A percentile compares a stretch with the other conserved stretches of the same genome.
Conservation (phyloP, 2,888 invertebrate genomes). For the Scelioninae gen. 1 region DNA sequence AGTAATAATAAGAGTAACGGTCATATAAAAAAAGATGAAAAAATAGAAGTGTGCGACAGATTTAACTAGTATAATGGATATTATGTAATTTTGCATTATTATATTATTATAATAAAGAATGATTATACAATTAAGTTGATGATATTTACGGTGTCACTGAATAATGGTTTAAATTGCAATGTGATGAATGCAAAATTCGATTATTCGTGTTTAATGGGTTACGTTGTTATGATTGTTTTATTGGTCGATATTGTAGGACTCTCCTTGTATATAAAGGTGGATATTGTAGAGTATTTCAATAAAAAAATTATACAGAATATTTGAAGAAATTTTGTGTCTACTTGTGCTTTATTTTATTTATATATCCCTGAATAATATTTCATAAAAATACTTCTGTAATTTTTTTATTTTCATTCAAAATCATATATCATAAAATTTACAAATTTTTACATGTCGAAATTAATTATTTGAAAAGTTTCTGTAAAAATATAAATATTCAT, state of each 20-base stretch:
- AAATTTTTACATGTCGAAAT: no score
- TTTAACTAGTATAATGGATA: constrained; percentile 10
- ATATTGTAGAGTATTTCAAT: constrained; percentile 38
- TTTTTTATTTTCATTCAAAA: no score
- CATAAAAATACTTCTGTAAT: no score
- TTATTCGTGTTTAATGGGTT: constrained; percentile 42
- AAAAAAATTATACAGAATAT: constrained; percentile 3
- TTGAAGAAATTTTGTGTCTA: no score
- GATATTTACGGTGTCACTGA: constrained; percentile 34
- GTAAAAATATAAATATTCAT: no score
- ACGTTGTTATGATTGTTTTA: constrained; percentile 36
- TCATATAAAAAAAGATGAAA: neutral
- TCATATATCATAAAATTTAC: no score
- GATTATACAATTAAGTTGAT: constrained; percentile 31
- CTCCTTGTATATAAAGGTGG: constrained; percentile 34
- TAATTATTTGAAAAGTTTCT: no score
- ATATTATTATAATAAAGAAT: constrained; percentile 33
- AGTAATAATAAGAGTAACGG: neutral
- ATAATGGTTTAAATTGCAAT: constrained; percentile 35
- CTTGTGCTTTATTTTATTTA: no score
- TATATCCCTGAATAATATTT: no score
- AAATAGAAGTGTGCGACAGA: constrained; percentile 3
- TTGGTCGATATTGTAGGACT: constrained; percentile 29
- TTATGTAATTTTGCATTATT: constrained; percentile 19
- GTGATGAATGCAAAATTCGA: constrained; percentile 25